These are phyloP conservation scores for Drosophila mimetica DNA, from an alignment of 2,888 invertebrate genomes.

Conservation along the genomic window DNA sequence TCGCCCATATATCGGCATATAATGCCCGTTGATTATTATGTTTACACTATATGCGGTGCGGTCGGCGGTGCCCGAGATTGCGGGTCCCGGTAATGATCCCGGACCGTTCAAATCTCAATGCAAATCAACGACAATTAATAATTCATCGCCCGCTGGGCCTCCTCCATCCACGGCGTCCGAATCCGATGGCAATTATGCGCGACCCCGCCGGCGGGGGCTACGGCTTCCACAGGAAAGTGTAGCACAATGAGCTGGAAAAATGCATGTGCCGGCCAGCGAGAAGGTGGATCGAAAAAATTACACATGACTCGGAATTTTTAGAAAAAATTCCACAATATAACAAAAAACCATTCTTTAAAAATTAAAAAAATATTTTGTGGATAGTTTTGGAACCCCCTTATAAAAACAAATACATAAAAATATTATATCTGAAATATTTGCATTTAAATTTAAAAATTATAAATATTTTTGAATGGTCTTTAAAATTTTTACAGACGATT, in stretches of 20 bases:
- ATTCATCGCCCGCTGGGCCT: conserved; percentile 74
- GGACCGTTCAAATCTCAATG: conserved; percentile 65
- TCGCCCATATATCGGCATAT: conserved; percentile 62
- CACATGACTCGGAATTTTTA: too few species aligned
- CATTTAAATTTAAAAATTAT: too few species aligned
- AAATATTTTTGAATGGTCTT: too few species aligned
- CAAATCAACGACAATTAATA: conserved; percentile 79
- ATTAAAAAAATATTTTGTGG: too few species aligned
- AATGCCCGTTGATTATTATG: conserved; percentile 75
- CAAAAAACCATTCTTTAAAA: too few species aligned
- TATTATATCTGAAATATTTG: too few species aligned
- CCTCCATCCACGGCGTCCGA: conserved; percentile 57
- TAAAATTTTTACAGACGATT: too few species aligned
- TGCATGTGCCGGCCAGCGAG: conserved; percentile 17
- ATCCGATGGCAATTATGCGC: conserved; percentile 66
- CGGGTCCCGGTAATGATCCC: conserved; percentile 61
- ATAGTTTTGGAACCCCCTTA: too few species aligned
- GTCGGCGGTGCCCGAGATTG: conserved; percentile 21
- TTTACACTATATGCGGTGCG: conserved; percentile 64
- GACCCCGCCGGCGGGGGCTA: conserved; percentile 15
- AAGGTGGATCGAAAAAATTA: conserved; percentile 18
- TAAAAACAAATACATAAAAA: too few species aligned
- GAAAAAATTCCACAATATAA: neutral
- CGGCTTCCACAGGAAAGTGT: conserved; percentile 1
- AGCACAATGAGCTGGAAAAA: conserved; percentile 32